phyloP scores from a whole-genome alignment of 1,140 invertebrate species.

The Scaptomyza pallida region DNA sequence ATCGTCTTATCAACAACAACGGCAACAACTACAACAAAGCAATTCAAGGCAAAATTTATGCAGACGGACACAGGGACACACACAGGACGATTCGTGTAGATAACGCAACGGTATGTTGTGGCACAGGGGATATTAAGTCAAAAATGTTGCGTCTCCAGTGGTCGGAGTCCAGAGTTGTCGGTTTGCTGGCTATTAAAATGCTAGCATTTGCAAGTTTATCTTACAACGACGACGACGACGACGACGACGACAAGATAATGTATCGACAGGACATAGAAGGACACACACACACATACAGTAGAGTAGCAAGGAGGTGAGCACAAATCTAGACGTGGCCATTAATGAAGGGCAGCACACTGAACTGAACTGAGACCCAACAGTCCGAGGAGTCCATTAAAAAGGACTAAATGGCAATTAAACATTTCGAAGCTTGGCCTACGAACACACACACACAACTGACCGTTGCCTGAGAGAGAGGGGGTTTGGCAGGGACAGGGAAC shows the following conservation, averaged over 20 bases:
- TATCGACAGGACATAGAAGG: constrained; percentile 52
- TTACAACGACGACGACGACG: constrained; percentile 27
- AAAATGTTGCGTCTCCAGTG: constrained; percentile 56
- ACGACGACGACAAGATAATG: constrained; percentile 43
- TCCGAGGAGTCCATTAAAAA: constrained; percentile 75
- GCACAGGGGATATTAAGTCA: constrained; percentile 67
- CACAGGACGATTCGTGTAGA: constrained; percentile 18
- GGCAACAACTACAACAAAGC: constrained; percentile 56
- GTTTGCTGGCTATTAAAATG: constrained; percentile 66
- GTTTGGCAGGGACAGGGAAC: constrained; percentile 6
- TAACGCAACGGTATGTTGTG: constrained; percentile 45
- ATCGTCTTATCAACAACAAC: constrained; percentile 58
- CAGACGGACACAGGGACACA: constrained; percentile 24
- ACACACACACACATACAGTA: background rate
- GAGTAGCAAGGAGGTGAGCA: constrained; percentile 65
- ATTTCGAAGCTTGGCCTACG: constrained; percentile 56
- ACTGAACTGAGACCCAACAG: background rate
- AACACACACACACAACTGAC: constrained; percentile 23
- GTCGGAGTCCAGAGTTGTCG: constrained; percentile 10
- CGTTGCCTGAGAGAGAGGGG: constrained; percentile 3
- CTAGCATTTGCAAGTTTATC: constrained; percentile 79
- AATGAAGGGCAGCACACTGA: constrained; percentile 58
- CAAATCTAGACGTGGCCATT: constrained; percentile 73
- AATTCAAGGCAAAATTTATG: constrained; percentile 76
- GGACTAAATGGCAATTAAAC: constrained; percentile 83